A percentile compares a stretch with the other conserved stretches of the same genome.
phyloP scores from a whole-genome alignment of 2,888 invertebrate species.

The Brenthis hecate region DNA sequence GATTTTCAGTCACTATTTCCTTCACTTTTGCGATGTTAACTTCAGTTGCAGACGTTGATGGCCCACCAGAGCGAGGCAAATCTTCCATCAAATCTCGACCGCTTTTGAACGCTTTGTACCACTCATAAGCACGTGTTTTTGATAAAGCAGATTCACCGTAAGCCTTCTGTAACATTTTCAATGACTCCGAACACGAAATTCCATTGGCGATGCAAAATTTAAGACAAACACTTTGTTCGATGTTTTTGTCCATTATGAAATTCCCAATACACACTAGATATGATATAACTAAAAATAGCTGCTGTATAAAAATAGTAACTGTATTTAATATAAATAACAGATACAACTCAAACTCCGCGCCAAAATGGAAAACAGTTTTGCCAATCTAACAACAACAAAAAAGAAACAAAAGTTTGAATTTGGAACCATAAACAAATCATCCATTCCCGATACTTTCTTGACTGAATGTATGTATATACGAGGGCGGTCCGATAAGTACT shows the following conservation, averaged over 20 bases:
- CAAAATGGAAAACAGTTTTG: constrained; percentile 34
- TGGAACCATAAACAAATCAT: not conserved
- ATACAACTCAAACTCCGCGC: constrained; percentile 34
- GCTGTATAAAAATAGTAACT: not conserved
- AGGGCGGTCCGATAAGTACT: not conserved
- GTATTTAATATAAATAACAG: constrained; percentile 29
- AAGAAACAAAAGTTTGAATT: not conserved
- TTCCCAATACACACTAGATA: constrained; percentile 25
- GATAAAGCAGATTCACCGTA: no score
- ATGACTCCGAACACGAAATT: constrained; percentile 36
- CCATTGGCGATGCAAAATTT: constrained; percentile 42
- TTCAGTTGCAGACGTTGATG: no score
- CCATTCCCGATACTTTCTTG: not conserved
- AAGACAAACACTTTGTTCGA: constrained; percentile 34
- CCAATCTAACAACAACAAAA: constrained; percentile 27
- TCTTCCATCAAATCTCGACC: no score
- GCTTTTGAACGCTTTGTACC: no score
- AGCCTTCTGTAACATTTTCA: no score
- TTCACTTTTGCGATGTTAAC: no score
- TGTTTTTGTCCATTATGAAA: constrained; percentile 31
- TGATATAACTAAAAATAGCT: constrained; percentile 8
- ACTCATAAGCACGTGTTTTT: no score
- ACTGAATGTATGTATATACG: not conserved
- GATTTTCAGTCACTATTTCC: no score
- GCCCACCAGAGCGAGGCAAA: no score